Percentiles rank a stretch among this genome's conserved stretches.
Conservation (phyloP, 2,113 vertebrate genomes). For the Columbina picui region DNA sequence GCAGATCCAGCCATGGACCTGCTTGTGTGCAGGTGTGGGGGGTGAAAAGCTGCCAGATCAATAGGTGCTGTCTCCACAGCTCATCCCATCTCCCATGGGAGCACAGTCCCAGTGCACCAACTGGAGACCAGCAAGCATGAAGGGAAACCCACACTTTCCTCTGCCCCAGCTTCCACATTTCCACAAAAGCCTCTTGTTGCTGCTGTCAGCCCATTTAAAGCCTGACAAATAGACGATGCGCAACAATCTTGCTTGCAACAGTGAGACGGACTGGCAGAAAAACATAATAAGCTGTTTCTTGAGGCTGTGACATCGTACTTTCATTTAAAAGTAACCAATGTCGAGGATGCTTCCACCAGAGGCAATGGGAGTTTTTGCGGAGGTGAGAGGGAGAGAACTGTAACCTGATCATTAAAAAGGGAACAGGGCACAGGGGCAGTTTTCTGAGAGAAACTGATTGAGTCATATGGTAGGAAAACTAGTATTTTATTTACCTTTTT, state of each 20-base stretch:
- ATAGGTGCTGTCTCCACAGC: background rate
- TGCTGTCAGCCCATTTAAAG: background rate
- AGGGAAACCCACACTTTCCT: background rate
- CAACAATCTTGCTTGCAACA: background rate
- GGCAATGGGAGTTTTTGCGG: background rate
- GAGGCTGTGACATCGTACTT: background rate
- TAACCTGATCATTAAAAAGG: background rate
- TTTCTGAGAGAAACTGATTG: background rate
- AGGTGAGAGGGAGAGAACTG: background rate
- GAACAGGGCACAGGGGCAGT: background rate
- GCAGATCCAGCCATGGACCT: background rate
- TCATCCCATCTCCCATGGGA: accelerated
- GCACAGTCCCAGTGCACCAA: background rate
- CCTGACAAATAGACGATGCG: background rate
- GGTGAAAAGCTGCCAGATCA: background rate
- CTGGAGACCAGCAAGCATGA: background rate
- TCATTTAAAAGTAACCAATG: background rate
- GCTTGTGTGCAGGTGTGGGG: background rate
- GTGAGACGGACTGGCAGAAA: background rate
- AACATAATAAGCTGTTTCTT: background rate
- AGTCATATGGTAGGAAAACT: background rate
- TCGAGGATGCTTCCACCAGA: background rate
- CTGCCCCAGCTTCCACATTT: background rate
- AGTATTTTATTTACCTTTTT: background rate
- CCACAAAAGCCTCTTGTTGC: background rate